phyloP scores from a whole-genome alignment of 2,888 invertebrate species.

The Exocentrus adspersus region DNA sequence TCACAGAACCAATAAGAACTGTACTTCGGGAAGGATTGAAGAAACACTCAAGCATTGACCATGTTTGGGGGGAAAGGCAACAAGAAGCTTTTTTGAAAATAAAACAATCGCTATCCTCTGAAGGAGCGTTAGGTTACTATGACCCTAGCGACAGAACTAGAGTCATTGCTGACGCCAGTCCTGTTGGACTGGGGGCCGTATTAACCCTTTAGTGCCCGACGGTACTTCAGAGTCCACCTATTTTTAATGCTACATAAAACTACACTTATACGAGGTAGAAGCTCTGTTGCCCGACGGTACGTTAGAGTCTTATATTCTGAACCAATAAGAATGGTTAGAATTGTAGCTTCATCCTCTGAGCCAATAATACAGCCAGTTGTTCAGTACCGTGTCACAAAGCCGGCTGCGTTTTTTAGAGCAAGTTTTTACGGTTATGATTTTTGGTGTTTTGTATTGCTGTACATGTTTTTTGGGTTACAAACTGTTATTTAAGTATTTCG shows the following conservation, averaged over 20 bases:
- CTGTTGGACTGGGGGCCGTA: slow-evolving; percentile 44
- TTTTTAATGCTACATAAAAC: not conserved
- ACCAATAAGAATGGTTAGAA: not conserved
- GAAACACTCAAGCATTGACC: too few species aligned
- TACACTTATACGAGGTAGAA: not conserved
- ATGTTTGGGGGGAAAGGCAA: slow-evolving; percentile 35
- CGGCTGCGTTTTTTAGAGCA: not conserved
- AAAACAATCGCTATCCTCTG: slow-evolving; percentile 17
- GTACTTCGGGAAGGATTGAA: slow-evolving; percentile 50
- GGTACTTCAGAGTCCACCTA: not conserved
- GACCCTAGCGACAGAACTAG: not conserved
- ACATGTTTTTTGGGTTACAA: not conserved
- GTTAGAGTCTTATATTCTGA: not conserved
- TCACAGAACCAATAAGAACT: slow-evolving; percentile 42
- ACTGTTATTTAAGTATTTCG: not conserved
- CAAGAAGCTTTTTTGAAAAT: slow-evolving; percentile 22
- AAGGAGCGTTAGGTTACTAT: not conserved
- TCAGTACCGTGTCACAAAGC: not conserved
- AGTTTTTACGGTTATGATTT: not conserved
- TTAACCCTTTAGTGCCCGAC: slow-evolving; percentile 28
- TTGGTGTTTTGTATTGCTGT: not conserved
- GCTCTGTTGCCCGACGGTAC: not conserved
- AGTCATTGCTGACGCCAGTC: slow-evolving; percentile 17
- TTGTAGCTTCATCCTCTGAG: not conserved
- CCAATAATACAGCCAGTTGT: too few species aligned